A percentile compares a stretch with the other conserved stretches of the same genome.
These are phyloP conservation scores for Heterotis niloticus DNA, from an alignment of 2,113 vertebrate species.

Conservation along the genomic window DNA sequence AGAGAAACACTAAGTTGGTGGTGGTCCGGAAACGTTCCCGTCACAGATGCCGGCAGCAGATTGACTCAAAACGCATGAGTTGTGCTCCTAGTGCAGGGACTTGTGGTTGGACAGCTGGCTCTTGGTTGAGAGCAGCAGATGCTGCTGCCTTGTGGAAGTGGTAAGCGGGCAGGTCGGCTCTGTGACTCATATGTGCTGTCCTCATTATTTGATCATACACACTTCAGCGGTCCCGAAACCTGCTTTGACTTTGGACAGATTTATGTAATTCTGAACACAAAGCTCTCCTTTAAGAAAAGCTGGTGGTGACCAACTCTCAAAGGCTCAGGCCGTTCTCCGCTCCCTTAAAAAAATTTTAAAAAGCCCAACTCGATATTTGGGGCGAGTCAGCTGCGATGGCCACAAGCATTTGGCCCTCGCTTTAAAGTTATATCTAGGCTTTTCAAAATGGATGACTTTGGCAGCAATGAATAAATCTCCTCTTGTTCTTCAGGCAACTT, in stretches of 20 bases:
- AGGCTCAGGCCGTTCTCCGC: background rate
- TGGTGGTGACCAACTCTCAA: background rate
- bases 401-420: background rate
- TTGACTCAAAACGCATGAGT: background rate
- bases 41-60: background rate
- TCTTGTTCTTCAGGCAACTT: background rate
- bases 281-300: background rate
- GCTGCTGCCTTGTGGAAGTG: background rate
- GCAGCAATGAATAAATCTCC: slow-evolving; percentile 10
- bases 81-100: background rate
- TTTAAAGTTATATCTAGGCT: slow-evolving; percentile 7
- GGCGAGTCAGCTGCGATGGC: background rate
- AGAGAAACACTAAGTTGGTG: background rate
- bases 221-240: background rate
- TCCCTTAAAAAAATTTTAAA: background rate
- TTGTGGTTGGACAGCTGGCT: background rate
- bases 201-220: background rate
- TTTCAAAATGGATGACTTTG: background rate
- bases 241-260: background rate
- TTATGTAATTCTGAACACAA: slow-evolving; percentile 3
- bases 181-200: background rate
- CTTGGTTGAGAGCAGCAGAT: background rate
- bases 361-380: background rate
- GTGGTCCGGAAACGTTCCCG: too few relatives aligned
- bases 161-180: background rate